Conservation (phyloP, 2,797 vertebrate species). For the Phalanger gymnotis region DNA sequence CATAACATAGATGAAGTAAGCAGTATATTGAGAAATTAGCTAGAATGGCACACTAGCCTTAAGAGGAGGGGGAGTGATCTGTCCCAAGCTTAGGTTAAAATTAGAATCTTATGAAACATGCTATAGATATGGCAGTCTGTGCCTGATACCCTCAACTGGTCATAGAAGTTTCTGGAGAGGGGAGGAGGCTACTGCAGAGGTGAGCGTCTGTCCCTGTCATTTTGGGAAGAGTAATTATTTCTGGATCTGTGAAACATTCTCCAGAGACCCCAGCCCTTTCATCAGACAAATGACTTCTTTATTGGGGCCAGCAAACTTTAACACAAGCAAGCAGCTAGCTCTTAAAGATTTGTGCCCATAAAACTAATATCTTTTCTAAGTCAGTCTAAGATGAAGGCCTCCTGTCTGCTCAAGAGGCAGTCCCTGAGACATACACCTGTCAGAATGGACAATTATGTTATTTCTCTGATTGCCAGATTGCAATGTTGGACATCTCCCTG, state of each 20-base stretch:
- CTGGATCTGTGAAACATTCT: background rate
- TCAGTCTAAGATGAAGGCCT: background rate
- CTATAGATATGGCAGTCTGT: background rate
- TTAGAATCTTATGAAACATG: background rate
- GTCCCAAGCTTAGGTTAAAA: background rate
- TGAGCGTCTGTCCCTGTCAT: background rate
- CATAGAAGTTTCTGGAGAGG: background rate
- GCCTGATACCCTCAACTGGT: background rate
- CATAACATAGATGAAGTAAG: background rate
- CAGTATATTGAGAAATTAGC: background rate
- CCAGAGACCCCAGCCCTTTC: background rate
- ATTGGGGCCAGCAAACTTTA: background rate
- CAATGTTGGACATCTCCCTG: background rate
- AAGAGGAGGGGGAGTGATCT: background rate
- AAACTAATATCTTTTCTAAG: background rate
- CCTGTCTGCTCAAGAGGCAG: background rate
- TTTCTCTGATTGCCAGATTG: background rate
- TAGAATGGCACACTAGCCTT: background rate
- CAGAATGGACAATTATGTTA: slow-evolving; percentile 12
- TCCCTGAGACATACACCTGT: background rate
- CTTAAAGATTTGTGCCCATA: background rate
- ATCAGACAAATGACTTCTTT: background rate
- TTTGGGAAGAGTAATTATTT: slow-evolving; percentile 26
- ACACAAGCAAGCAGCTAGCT: background rate
- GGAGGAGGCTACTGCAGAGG: background rate